Conservation (phyloP, 2,797 vertebrate genomes). For the Tragopan temminckii region DNA sequence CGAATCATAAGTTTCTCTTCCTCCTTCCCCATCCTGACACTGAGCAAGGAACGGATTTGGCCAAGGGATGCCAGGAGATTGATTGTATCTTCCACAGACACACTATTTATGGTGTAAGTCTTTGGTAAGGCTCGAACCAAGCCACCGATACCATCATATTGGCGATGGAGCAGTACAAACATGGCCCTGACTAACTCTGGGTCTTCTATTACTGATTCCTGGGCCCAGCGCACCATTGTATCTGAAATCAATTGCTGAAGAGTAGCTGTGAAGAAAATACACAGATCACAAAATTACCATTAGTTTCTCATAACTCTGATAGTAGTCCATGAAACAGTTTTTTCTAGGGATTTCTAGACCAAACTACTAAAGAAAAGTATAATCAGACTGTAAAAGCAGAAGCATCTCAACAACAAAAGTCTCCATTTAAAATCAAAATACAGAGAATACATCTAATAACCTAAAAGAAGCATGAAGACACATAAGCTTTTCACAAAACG, state of each 20-base stretch:
- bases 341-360: neutral
- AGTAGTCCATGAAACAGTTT: neutral
- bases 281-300: neutral
- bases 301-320: neutral
- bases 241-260: constrained; percentile 95
- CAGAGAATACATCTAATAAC: neutral
- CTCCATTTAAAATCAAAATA: neutral
- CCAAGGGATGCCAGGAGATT: constrained; percentile 93
- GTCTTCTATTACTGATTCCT: constrained; percentile 95
- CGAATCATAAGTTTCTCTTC: constrained; percentile 99
- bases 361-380: neutral
- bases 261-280: constrained; percentile 82
- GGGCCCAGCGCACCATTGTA: constrained; percentile 97
- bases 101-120: constrained; percentile 94
- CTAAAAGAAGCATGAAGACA: neutral
- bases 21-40: constrained; percentile 95
- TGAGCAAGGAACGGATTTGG: constrained; percentile 94
- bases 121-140: constrained; percentile 93
- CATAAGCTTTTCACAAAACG: neutral
- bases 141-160: constrained; percentile 95
- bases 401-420: neutral
- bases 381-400: neutral
- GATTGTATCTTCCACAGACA: constrained; percentile 96
- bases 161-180: constrained; percentile 94
- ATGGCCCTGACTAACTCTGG: constrained; percentile 95